Evolutionary conservation across 2,113 vertebrate species (phyloP).

Genomic region (Aegithalos caudatus): DNA sequence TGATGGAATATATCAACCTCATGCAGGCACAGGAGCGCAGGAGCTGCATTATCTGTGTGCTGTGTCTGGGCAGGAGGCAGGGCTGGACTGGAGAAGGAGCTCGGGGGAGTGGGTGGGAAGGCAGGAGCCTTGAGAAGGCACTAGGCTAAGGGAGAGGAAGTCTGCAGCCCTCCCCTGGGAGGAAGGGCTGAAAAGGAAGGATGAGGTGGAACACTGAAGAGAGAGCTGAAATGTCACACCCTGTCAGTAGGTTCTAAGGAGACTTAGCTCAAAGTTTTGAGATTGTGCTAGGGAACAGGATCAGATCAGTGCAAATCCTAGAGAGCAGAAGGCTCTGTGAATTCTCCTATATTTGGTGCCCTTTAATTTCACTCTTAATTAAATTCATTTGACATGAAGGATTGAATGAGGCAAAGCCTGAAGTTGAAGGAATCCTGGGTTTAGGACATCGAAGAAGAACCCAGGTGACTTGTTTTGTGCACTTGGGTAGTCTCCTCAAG

Average conservation of each 20-base stretch:
- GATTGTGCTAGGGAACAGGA: not conserved
- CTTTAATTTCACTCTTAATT: not conserved
- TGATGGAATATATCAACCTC: not conserved
- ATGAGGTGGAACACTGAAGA: not conserved
- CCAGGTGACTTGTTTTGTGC: not conserved
- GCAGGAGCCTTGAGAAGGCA: not conserved
- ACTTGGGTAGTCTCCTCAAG: not conserved
- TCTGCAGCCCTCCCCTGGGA: not conserved
- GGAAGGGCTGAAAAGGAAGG: constrained; percentile 33
- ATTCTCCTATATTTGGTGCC: not conserved
- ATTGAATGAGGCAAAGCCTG: not conserved
- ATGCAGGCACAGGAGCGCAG: not conserved
- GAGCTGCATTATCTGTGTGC: not conserved
- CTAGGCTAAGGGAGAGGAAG: not conserved
- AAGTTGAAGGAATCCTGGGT: not conserved
- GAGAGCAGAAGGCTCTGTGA: not conserved
- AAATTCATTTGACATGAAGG: not conserved
- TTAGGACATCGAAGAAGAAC: not conserved
- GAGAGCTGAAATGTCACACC: not conserved
- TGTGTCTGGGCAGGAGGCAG: not conserved
- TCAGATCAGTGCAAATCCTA: not conserved
- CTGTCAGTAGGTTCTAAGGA: not conserved
- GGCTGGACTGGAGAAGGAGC: not conserved
- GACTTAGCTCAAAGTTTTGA: not conserved
- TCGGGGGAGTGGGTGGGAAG: not conserved